Evolutionary conservation across 2,888 invertebrate species (phyloP).

Genomic region (Cryptocephalus primarius): DNA sequence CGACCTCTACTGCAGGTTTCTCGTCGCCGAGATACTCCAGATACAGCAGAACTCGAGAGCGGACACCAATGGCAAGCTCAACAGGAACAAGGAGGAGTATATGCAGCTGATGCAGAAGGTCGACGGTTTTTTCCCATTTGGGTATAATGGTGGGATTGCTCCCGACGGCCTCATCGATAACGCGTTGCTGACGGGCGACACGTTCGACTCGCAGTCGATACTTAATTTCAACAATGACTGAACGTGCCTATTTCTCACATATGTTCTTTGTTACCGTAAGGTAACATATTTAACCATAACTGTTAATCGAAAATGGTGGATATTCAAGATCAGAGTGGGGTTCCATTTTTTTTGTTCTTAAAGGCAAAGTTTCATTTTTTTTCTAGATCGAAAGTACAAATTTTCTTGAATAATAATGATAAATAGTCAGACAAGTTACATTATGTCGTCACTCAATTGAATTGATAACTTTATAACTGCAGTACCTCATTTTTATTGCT

Average conservation of each 20-base stretch:
- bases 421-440: too few species aligned
- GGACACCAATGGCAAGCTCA: conserved; percentile 20
- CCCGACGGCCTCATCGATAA: conserved; percentile 43
- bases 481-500: too few species aligned
- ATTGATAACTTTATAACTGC: too few species aligned
- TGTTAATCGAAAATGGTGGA: neutral
- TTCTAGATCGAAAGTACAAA: too few species aligned
- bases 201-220: conserved; percentile 58
- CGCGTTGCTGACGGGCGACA: conserved; percentile 50
- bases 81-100: conserved; percentile 29
- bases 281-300: too few species aligned
- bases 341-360: neutral
- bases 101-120: conserved; percentile 31
- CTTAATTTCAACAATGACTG: conserved; percentile 56
- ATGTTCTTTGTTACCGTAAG: too few species aligned
- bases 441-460: too few species aligned
- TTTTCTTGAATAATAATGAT: too few species aligned
- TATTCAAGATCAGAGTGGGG: neutral
- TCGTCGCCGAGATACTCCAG: conserved; percentile 39
- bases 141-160: conserved; percentile 30
- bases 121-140: conserved; percentile 42
- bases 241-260: conserved; percentile 18
- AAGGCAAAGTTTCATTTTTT: too few species aligned
- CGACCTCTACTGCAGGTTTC: conserved; percentile 40
- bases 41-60: conserved; percentile 26